Evolutionary conservation across 2,888 invertebrate species (phyloP), one percentile per base, ranked within the genome.

Genomic region (Philhelius pedissequus): DNA sequence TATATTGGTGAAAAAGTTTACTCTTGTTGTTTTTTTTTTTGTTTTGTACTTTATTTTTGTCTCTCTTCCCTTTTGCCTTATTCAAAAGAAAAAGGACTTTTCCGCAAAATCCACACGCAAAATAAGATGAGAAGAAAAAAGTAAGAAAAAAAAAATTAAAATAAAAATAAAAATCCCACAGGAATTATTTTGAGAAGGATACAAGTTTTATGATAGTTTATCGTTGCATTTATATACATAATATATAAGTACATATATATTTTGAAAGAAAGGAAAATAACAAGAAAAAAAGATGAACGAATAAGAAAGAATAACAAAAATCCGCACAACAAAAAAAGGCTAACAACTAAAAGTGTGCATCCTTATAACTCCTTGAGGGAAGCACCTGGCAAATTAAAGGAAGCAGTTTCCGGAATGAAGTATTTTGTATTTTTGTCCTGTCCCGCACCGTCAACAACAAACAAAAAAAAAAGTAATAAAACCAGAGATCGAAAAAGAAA

Each of bases 351-450:
- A n/a, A 84, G 84, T 75, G 80, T 75, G 80, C 84, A 84, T 84
- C 84, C 80, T 84, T 75, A 75, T 70, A 80, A 80, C 84, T 84
- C 80, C 84, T 84, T 80, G 80, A 84, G 75, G 80, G 70, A 84
- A 84, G 80, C 84, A 84, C 84, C 84, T 84, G 84, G 84, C 84
- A 84, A 84, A 84, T 84, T 84, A 84, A 80, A 80, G 84, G 69
- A 84, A 84, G 71, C 80, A 84, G 79, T 84, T 84, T 84, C 79
- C 80, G 84, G 84, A 75, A 84, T 80, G 60, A 84, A 84, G 84
- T 84, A 84, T 84, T 84, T 84, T 76, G 75, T 84, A 80, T 71
- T 71, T 79, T 71, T 79, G 75, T 84, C 75, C 76, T 60, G 35
- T 82, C 38, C 27, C 18, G n/a, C n/a, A 18, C 70, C 32, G 18